Evolutionary conservation across 2,113 vertebrate species (phyloP), one percentile per base, ranked within the genome.

Genomic region (Cynocephalus volans): DNA sequence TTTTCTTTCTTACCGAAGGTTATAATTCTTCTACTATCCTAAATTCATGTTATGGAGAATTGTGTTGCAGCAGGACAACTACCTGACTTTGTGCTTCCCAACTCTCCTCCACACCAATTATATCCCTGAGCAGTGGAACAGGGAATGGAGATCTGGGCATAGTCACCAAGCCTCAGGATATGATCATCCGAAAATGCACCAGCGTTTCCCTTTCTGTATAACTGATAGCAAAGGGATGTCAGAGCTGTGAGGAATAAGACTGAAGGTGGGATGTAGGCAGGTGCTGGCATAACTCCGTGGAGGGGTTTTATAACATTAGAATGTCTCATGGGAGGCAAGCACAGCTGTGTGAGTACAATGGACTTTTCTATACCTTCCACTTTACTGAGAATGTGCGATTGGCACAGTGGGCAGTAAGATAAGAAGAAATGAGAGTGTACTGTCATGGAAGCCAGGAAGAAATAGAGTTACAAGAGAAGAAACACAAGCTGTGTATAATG

Each of bases 281-380:
- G 79, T n/a, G 33, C 50, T 33, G 14, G 54, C 18, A 3, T 4
- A 62, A 45, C 31, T 60, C 62, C 3, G 0, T 0, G 11, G 3
- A 84, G 36, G 33, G 10, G 7, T 8, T 12, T 33, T 60, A 60
- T 50, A 45, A 65, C 50, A 15, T 56, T 24, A 33, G 26, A 28
- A 14, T 36, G 36, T 17, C 65, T 93, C 21, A 0, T 0, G 2
- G 23, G n/a, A 93, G 50, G 9, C 15, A 31, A 26, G 26, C 12
- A 45, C 7, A 45, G 41, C 62, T 69, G 23, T 41, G 0, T 24
- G 45, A 31, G 41, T 13, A 45, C 10, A 14, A 23, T 3, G 8
- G 62, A 8, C 2, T 15, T 75, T 89, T 89, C 62, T 81, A 72
- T 18, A 50, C 24, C 33, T 82, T 58, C 21, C 19, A 14, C 4